Percentiles rank a stretch among this genome's conserved stretches.
Conservation (phyloP, 1,140 invertebrate genomes). For the Pararge aegeria region DNA sequence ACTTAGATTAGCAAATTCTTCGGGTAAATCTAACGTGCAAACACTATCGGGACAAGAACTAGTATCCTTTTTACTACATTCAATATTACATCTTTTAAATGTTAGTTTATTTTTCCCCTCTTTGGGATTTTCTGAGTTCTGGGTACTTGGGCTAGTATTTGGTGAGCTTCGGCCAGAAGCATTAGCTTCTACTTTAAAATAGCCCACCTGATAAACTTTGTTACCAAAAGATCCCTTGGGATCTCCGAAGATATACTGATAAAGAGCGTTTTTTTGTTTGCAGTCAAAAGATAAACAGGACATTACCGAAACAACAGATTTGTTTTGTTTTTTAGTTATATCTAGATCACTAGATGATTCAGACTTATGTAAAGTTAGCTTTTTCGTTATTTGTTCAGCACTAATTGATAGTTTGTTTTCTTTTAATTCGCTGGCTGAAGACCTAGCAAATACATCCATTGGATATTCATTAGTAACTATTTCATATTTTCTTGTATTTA, state of each 20-base stretch:
- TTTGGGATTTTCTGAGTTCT: constrained; percentile 18
- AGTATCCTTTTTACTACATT: constrained; percentile 34
- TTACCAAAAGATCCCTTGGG: constrained; percentile 35
- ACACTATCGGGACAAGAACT: constrained; percentile 34
- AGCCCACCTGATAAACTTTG: constrained; percentile 53
- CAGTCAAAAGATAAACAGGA: constrained; percentile 16
- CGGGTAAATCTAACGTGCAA: constrained; percentile 43
- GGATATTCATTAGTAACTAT: background rate
- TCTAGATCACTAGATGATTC: background rate
- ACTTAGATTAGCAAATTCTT: constrained; percentile 34
- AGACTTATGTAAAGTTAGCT: background rate
- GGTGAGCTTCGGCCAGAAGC: constrained; percentile 17
- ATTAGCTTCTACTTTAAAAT: constrained; percentile 54
- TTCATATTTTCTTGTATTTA: constrained; percentile 14
- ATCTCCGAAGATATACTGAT: constrained; percentile 55
- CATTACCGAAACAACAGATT: constrained; percentile 1
- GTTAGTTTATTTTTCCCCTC: constrained; percentile 32
- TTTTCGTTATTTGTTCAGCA: background rate
- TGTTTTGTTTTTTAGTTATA: constrained; percentile 2
- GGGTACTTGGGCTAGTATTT: constrained; percentile 22
- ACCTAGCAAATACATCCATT: background rate
- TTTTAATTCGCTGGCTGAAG: no score
- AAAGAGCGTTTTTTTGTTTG: constrained; percentile 20
- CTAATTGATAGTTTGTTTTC: no score
- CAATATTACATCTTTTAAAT: constrained; percentile 42